Percentiles rank a stretch among this genome's conserved stretches.
Conservation (phyloP, 2,113 vertebrate genomes). For the Solenodon paradoxus region DNA sequence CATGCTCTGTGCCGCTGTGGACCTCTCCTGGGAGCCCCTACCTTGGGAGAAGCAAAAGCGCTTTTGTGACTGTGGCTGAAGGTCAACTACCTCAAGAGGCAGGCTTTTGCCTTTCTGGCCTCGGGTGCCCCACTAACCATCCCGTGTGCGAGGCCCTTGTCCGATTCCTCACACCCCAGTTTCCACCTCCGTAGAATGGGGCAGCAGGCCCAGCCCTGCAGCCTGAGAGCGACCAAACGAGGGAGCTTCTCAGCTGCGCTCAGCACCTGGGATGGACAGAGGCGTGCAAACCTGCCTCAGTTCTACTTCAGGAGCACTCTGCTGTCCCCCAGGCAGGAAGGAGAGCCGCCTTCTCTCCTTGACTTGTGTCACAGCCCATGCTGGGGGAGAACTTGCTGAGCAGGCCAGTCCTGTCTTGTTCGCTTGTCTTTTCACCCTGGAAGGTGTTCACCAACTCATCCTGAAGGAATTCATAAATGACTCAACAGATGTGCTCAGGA, state of each 20-base stretch:
- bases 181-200: background rate
- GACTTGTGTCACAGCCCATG: too few relatives aligned
- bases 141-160: accelerated
- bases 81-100: background rate
- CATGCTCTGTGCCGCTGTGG: accelerated
- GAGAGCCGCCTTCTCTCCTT: background rate
- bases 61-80: background rate
- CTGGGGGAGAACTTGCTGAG: background rate
- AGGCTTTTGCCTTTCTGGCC: background rate
- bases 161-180: background rate
- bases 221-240: accelerated
- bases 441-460: too few relatives aligned
- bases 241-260: background rate
- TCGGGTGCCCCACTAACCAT: accelerated
- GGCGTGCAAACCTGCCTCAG: too few relatives aligned
- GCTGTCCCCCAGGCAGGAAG: background rate
- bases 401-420: background rate
- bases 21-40: accelerated
- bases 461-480: background rate
- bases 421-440: background rate
- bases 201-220: background rate
- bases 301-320: background rate
- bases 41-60: background rate
- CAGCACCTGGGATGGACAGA: too few relatives aligned
- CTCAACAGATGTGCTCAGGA: background rate